Evolutionary conservation across 2,797 vertebrate genomes (phyloP), one percentile per base, ranked within the genome.

Genomic region (Esox masquinongy): DNA sequence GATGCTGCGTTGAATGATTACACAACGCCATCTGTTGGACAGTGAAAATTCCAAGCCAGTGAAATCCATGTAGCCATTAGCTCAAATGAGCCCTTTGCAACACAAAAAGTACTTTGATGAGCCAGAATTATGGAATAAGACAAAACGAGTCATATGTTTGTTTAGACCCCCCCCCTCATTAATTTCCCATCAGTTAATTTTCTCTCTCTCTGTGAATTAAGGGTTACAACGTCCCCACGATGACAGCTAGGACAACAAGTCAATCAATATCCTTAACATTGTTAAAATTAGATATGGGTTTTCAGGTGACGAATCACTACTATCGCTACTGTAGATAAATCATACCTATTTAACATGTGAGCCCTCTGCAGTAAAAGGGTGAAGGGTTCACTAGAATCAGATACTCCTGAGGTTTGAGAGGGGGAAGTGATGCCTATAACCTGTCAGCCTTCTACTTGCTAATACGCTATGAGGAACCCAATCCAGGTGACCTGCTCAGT

Each of bases 11-110:
- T 82, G 34, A 79, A 76, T 88, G 84, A 88, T 84, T 79, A 72
- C 82, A 91, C 84, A 90, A 88, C 85, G 85, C 92, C 92, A 91
- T 88, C 91, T 93, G 85, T 90, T 93, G 92, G 74, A 39, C 26
- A 36, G 67, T 50, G 15, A 61, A 39, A 36, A 72, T 26, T 34
- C 17, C 24, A 51, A 4, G 87, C 82, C 12, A 12, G 8, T 22
- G 12, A 63, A 19, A 36, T 36, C 75, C 64, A 74, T 36, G 24
- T 59, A 19, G 24, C 47, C 8, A 8, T 59, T 19, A 59, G 2
- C 0, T 51, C 61, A 68, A 43, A n/a, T 26, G 12, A 64, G 61
- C 26, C n/a, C n/a, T n/a, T n/a, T n/a, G n/a, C n/a, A n/a, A n/a
- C n/a, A n/a, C n/a, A n/a, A 16, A 70, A 17, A 14, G n/a, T 22